Conservation (phyloP, 2,888 invertebrate species). For the Agapetus fuscipes region DNA sequence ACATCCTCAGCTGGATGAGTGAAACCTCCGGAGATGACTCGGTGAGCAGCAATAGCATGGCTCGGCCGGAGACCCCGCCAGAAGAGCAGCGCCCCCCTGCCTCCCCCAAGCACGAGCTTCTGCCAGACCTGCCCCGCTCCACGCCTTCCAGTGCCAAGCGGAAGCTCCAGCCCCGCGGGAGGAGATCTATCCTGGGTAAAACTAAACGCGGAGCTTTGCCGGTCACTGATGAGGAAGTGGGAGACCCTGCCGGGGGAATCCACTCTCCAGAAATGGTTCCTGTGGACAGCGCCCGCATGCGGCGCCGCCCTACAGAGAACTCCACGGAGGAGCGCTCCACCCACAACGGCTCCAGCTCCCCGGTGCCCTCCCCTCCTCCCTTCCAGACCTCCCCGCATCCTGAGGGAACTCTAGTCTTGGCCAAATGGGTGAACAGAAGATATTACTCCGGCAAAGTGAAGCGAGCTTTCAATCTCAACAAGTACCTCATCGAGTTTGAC, state of each 20-base stretch:
- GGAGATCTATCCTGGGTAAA: conserved; percentile 36
- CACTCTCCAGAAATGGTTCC: conserved; percentile 44
- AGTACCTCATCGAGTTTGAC: conserved; percentile 53
- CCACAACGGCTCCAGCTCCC: neutral
- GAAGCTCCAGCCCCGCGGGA: conserved; percentile 36
- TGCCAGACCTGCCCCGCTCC: too few species aligned
- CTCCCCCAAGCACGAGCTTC: too few species aligned
- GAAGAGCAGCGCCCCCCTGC: conserved; percentile 34
- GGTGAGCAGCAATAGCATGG: conserved; percentile 4
- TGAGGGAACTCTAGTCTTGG: conserved; percentile 46
- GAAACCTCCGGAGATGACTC: conserved; percentile 26
- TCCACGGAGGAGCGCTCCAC: neutral
- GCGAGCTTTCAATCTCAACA: conserved; percentile 46
- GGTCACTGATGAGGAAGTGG: conserved; percentile 38
- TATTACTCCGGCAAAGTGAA: conserved; percentile 55
- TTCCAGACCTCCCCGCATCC: conserved; percentile 34
- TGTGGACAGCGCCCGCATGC: conserved; percentile 26
- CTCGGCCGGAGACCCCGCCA: neutral
- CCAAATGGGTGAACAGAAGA: conserved; percentile 58
- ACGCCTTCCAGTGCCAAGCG: conserved; percentile 48
- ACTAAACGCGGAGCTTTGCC: conserved; percentile 39
- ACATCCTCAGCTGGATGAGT: conserved; percentile 36
- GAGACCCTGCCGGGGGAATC: conserved; percentile 28
- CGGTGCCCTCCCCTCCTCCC: neutral
- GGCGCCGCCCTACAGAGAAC: neutral